Evolutionary conservation across 2,797 vertebrate species (phyloP).

Genomic region (Pampus argenteus): DNA sequence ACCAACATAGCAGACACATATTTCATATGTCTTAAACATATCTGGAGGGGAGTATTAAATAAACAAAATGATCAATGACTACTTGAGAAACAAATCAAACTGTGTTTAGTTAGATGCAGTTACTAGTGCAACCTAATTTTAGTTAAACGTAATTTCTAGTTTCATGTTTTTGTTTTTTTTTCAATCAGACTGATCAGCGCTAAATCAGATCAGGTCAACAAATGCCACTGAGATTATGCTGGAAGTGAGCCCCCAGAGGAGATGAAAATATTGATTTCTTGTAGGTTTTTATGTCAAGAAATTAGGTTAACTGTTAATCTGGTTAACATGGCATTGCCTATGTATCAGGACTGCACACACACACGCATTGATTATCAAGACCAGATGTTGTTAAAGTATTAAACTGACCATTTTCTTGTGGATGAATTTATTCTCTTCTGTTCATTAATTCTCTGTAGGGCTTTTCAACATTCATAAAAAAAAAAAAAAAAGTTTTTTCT

Average conservation of each 20-base stretch:
- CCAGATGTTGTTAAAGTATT: slow-evolving; percentile 19
- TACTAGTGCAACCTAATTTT: neutral
- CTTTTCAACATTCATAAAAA: slow-evolving; percentile 78
- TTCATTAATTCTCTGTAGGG: slow-evolving; percentile 71
- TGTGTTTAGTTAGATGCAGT: neutral
- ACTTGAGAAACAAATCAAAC: neutral
- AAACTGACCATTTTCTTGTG: slow-evolving; percentile 13
- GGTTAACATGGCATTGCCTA: slow-evolving; percentile 10
- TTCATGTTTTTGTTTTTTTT: slow-evolving; percentile 5
- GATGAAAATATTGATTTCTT: slow-evolving; percentile 45
- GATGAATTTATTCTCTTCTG: slow-evolving; percentile 75
- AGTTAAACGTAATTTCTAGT: neutral
- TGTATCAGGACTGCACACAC: neutral
- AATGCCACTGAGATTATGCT: slow-evolving; percentile 57
- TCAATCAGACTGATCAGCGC: slow-evolving; percentile 4
- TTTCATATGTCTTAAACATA: too few species aligned
- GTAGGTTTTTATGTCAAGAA: slow-evolving; percentile 12
- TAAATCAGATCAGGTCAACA: slow-evolving; percentile 38
- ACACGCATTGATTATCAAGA: slow-evolving; percentile 2
- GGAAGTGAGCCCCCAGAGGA: slow-evolving; percentile 46
- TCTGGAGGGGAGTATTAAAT: neutral
- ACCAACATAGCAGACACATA: too few species aligned
- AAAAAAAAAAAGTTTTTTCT: slow-evolving; percentile 67
- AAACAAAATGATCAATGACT: neutral
- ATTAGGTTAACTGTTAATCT: slow-evolving; percentile 14